Evolutionary conservation across 1,140 invertebrate genomes (phyloP).

Genomic region (Drosophila pallidifrons): DNA sequence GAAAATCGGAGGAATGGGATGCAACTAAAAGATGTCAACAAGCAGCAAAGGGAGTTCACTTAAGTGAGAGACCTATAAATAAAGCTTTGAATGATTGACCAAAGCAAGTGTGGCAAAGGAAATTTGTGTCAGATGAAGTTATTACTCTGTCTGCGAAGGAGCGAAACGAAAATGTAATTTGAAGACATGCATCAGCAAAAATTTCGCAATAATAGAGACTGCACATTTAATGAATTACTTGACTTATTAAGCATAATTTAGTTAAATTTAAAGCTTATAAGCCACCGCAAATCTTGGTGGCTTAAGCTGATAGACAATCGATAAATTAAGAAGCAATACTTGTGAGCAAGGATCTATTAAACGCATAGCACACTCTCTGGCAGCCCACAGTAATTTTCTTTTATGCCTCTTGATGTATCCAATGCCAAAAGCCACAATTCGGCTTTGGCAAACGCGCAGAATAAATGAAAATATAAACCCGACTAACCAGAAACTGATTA

Average conservation of each 20-base stretch:
- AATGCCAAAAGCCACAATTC: slow-evolving; percentile 44
- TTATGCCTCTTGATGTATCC: slow-evolving; percentile 40
- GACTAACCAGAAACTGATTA: slow-evolving; percentile 81
- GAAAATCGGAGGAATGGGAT: not conserved
- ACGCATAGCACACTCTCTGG: slow-evolving; percentile 56
- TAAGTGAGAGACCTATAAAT: slow-evolving; percentile 43
- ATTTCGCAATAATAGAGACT: not conserved
- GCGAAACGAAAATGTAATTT: not conserved
- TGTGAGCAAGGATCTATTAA: slow-evolving; percentile 54
- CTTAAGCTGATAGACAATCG: slow-evolving; percentile 42
- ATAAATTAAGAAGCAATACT: slow-evolving; percentile 47
- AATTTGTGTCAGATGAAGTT: slow-evolving; percentile 6
- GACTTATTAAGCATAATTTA: not conserved
- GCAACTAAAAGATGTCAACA: slow-evolving; percentile 42
- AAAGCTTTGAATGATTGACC: slow-evolving; percentile 12
- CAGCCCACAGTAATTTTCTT: slow-evolving; percentile 60
- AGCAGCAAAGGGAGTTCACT: slow-evolving; percentile 14
- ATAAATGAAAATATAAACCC: slow-evolving; percentile 81
- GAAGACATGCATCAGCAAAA: slow-evolving; percentile 1
- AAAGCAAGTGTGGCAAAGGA: not conserved
- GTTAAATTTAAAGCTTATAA: too few relatives aligned
- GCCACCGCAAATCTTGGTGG: too few relatives aligned
- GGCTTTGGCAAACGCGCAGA: slow-evolving; percentile 62
- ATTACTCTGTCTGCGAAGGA: not conserved
- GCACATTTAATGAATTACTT: not conserved